phyloP scores from a whole-genome alignment of 2,113 vertebrate genomes.

The Delphinapterus leucas region DNA sequence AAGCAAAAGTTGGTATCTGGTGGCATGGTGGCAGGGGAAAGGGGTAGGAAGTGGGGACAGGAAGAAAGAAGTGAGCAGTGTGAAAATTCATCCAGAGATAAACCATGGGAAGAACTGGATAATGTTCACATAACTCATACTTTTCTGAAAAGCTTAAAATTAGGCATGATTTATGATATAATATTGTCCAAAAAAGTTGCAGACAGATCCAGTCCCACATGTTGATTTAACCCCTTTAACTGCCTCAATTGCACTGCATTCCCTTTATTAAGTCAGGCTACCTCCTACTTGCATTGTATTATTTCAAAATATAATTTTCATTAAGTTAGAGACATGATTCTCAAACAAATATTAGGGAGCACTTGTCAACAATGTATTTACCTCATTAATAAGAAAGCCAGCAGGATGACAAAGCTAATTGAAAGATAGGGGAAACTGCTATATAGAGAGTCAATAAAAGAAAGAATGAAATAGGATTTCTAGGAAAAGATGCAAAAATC shows the following conservation, averaged over 20 bases:
- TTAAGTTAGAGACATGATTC: not conserved
- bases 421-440: not conserved
- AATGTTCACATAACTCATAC: not conserved
- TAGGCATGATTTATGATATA: not conserved
- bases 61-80: not conserved
- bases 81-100: not conserved
- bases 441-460: not conserved
- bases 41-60: not conserved
- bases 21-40: not conserved
- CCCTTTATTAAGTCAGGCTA: not conserved
- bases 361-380: not conserved
- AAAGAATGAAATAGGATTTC: not conserved
- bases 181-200: not conserved
- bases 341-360: not conserved
- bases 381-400: conserved; percentile 22
- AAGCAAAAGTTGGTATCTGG: not conserved
- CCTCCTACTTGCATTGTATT: not conserved
- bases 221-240: not conserved
- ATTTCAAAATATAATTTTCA: not conserved
- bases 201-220: not conserved
- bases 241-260: not conserved
- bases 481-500: not conserved
- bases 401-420: not conserved
- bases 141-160: not conserved
- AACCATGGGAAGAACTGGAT: not conserved